Evolutionary conservation across 2,888 invertebrate genomes (phyloP).

Genomic region (Eupithecia subumbrata): DNA sequence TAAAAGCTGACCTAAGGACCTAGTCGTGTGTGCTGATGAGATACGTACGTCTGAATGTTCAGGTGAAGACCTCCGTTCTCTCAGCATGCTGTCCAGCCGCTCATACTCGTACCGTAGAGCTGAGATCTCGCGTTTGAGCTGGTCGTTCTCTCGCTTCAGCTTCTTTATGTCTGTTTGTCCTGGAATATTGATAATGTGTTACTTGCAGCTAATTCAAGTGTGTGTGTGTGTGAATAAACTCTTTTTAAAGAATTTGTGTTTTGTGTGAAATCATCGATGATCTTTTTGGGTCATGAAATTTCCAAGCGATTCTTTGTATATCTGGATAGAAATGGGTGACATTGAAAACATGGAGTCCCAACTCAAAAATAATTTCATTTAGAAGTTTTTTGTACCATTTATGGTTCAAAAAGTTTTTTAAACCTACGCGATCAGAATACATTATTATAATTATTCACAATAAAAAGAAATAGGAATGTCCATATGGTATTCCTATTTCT

Average conservation of each 20-base stretch:
- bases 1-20: too few relatives aligned
- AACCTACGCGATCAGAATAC: too few relatives aligned
- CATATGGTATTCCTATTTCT: too few relatives aligned
- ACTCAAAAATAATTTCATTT: background rate
- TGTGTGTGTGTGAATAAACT: too few relatives aligned
- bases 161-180: slow-evolving; percentile 96
- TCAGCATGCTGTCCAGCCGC: slow-evolving; percentile 91
- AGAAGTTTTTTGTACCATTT: background rate
- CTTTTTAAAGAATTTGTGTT: too few relatives aligned
- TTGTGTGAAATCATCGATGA: background rate
- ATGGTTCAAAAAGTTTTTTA: too few relatives aligned
- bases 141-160: slow-evolving; percentile 93
- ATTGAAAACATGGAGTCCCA: background rate
- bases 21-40: background rate
- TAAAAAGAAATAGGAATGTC: too few relatives aligned
- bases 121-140: slow-evolving; percentile 93
- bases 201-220: background rate
- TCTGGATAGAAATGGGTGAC: background rate
- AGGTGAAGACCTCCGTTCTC: slow-evolving; percentile 79
- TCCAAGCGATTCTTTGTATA: background rate
- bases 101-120: slow-evolving; percentile 95
- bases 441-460: too few relatives aligned
- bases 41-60: slow-evolving; percentile 80
- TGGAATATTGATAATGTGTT: slow-evolving; percentile 61
- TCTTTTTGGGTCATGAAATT: background rate